Evolutionary conservation across 1,140 invertebrate genomes (phyloP).

Genomic region (Planococcus citri): DNA sequence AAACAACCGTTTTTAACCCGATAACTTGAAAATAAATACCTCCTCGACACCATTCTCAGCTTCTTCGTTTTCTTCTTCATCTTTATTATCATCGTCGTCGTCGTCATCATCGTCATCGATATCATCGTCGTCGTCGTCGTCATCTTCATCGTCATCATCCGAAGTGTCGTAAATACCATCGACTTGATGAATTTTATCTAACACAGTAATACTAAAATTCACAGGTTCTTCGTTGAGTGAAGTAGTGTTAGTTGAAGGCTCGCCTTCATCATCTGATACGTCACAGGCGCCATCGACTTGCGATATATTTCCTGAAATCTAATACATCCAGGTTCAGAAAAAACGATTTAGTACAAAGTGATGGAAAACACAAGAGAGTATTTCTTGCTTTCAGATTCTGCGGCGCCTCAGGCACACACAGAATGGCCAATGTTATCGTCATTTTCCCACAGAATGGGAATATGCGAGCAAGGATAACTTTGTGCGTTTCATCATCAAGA

Average conservation of each 20-base stretch:
- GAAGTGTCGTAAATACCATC: conserved; percentile 64
- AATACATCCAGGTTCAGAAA: not conserved
- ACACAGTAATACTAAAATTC: not conserved
- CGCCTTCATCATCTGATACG: conserved; percentile 31
- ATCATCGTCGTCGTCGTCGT: conserved; percentile 52
- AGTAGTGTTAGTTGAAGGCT: not conserved
- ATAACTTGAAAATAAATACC: conserved; percentile 35
- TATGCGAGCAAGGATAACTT: conserved; percentile 18
- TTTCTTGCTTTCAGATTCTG: conserved; percentile 16
- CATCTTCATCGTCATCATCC: conserved; percentile 55
- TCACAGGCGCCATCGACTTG: conserved; percentile 36
- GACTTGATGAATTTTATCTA: conserved; percentile 34
- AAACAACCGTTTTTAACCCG: conserved; percentile 24
- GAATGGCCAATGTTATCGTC: conserved; percentile 14
- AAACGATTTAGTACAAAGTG: not conserved
- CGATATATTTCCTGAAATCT: conserved; percentile 28
- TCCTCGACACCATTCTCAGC: conserved; percentile 38
- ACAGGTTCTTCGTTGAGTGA: not conserved
- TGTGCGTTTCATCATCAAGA: not conserved
- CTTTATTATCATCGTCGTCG: conserved; percentile 54
- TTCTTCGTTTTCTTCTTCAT: conserved; percentile 54
- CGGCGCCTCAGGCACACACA: conserved; percentile 23
- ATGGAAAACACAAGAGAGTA: not conserved
- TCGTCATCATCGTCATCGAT: conserved; percentile 65
- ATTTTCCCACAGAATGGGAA: not conserved